A percentile compares a stretch with the other conserved stretches of the same genome.
Evolutionary conservation across 2,113 vertebrate genomes (phyloP).

Genomic region (Microcebus ravelobensis): DNA sequence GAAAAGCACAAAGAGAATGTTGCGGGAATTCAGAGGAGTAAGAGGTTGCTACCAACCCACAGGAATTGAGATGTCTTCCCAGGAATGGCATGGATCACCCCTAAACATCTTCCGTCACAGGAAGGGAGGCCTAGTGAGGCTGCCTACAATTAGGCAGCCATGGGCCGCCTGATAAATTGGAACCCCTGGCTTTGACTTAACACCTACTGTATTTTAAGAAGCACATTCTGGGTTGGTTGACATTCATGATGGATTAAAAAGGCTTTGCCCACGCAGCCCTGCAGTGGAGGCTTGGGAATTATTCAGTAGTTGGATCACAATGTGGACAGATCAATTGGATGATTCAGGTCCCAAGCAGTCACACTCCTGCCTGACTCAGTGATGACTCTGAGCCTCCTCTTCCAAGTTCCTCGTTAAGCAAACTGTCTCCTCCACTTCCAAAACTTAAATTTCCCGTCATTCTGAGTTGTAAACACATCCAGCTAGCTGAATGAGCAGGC

Average conservation of each 20-base stretch:
- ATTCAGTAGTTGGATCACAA: not conserved
- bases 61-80: not conserved
- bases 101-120: not conserved
- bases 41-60: not conserved
- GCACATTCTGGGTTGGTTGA: not conserved
- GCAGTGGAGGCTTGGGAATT: not conserved
- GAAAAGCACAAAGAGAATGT: not conserved
- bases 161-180: not conserved
- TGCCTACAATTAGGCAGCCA: not conserved
- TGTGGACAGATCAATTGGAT: not conserved
- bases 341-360: not conserved
- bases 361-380: not conserved
- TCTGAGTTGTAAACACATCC: not conserved
- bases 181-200: not conserved
- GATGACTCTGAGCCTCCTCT: not conserved
- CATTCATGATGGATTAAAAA: not conserved
- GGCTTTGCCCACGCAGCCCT: not conserved
- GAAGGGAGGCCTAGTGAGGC: not conserved
- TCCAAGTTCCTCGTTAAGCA: not conserved
- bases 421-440: not conserved
- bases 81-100: not conserved
- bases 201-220: not conserved
- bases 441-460: not conserved
- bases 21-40: not conserved
- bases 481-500: not conserved